These are phyloP conservation scores for Cephus cinctus DNA, from an alignment of 1,140 invertebrate genomes.

Conservation along the genomic window DNA sequence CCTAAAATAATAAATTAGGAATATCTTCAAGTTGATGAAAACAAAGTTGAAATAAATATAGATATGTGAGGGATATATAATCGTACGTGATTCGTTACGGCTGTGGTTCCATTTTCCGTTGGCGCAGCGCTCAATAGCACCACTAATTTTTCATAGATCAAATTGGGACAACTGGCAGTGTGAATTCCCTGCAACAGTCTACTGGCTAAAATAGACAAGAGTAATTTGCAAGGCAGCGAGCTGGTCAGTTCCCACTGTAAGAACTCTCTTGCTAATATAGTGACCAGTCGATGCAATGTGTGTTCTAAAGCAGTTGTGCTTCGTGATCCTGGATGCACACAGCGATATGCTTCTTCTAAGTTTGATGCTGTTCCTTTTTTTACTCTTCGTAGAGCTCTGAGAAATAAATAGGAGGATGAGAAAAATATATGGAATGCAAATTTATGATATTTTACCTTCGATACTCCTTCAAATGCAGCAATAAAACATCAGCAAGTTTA, in stretches of 20 bases:
- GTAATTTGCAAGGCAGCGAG: constrained; percentile 63
- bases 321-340: constrained; percentile 51
- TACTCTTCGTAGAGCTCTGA: constrained; percentile 39
- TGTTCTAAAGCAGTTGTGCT: constrained; percentile 56
- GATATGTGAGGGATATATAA: too few relatives aligned
- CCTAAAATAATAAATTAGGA: constrained; percentile 17
- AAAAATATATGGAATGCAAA: not conserved
- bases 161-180: constrained; percentile 35
- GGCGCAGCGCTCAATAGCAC: constrained; percentile 22
- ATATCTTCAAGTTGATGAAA: not conserved
- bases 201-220: constrained; percentile 63
- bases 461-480: constrained; percentile 50
- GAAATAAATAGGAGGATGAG: constrained; percentile 7
- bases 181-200: constrained; percentile 50
- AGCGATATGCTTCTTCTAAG: constrained; percentile 47
- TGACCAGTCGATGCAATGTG: constrained; percentile 59
- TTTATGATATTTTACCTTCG: constrained; percentile 27
- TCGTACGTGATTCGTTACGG: too few relatives aligned
- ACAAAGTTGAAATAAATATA: not conserved
- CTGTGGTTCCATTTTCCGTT: constrained; percentile 8
- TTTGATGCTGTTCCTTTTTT: constrained; percentile 37
- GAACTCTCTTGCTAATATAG: constrained; percentile 62
- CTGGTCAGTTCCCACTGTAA: constrained; percentile 67
- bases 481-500: constrained; percentile 40
- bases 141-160: constrained; percentile 34